Conservation (phyloP, 2,797 vertebrate genomes). For the Allobates femoralis region DNA sequence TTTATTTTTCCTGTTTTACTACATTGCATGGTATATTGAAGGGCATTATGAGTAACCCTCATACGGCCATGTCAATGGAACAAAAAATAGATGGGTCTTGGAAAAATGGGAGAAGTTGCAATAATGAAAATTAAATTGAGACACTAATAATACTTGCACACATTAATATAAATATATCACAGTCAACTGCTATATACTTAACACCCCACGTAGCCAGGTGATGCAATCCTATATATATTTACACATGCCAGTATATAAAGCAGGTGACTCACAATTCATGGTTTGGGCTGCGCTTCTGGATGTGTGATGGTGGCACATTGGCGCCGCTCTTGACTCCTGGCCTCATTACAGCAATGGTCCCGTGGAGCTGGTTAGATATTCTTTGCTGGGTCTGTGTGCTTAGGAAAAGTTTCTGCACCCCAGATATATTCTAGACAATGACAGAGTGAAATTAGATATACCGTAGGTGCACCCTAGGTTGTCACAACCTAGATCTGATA, state of each 20-base stretch:
- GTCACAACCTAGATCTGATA: not conserved
- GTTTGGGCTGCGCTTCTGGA: slow-evolving; percentile 52
- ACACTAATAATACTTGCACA: too few species aligned
- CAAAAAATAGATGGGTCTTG: too few species aligned
- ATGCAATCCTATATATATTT: not conserved
- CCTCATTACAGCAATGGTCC: slow-evolving; percentile 77
- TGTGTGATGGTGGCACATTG: slow-evolving; percentile 53
- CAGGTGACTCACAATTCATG: slow-evolving; percentile 40
- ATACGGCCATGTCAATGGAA: too few species aligned
- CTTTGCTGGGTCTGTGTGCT: slow-evolving; percentile 72
- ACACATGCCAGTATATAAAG: not conserved
- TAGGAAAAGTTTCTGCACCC: slow-evolving; percentile 21
- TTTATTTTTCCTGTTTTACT: too few species aligned
- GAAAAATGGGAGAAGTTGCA: too few species aligned
- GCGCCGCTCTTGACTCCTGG: slow-evolving; percentile 68
- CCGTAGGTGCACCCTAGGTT: not conserved
- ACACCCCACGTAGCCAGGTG: not conserved
- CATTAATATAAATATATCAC: too few species aligned
- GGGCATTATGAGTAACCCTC: too few species aligned
- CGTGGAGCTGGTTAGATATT: slow-evolving; percentile 79
- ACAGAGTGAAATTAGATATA: not conserved
- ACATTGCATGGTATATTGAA: too few species aligned
- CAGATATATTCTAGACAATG: slow-evolving; percentile 19
- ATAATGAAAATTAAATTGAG: too few species aligned
- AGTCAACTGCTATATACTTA: too few species aligned